A percentile compares a stretch with the other conserved stretches of the same genome.
Evolutionary conservation across 53 echinoderm and acorn worm species (phyloP).

Genomic region (Henricia sp.): DNA sequence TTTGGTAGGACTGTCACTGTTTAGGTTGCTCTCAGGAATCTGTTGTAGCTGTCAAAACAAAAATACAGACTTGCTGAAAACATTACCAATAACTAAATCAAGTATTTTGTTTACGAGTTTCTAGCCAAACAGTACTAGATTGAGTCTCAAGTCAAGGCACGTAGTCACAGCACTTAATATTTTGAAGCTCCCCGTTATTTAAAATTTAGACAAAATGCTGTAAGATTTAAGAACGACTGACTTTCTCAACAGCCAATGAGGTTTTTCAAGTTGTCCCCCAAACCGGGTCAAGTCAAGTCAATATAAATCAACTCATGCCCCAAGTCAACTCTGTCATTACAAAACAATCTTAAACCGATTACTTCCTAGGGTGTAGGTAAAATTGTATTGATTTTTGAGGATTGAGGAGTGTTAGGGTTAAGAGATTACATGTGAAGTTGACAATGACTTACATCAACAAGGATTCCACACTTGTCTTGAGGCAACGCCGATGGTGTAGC

Average conservation of each 20-base stretch:
- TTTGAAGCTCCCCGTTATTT: too few relatives aligned
- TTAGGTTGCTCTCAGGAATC: neutral
- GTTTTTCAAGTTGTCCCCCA: neutral
- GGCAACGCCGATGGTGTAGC: neutral
- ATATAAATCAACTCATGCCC: neutral
- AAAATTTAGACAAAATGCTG: too few relatives aligned
- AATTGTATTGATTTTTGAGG: too few relatives aligned
- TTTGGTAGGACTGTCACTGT: constrained; percentile 21
- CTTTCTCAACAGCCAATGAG: too few relatives aligned
- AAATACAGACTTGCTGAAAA: neutral
- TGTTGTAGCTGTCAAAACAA: neutral
- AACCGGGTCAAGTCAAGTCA: neutral
- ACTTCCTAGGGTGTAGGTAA: too few relatives aligned
- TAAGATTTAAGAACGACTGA: too few relatives aligned
- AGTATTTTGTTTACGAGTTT: neutral
- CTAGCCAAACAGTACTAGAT: neutral
- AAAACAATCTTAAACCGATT: too few relatives aligned
- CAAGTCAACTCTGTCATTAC: neutral
- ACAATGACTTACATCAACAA: neutral
- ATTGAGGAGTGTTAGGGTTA: neutral
- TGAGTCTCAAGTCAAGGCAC: too few relatives aligned
- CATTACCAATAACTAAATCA: neutral
- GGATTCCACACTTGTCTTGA: constrained; percentile 17
- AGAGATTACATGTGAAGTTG: neutral
- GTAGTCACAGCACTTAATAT: too few relatives aligned